Conservation (phyloP, 2,113 vertebrate genomes). For the Rhynchomys soricoides region DNA sequence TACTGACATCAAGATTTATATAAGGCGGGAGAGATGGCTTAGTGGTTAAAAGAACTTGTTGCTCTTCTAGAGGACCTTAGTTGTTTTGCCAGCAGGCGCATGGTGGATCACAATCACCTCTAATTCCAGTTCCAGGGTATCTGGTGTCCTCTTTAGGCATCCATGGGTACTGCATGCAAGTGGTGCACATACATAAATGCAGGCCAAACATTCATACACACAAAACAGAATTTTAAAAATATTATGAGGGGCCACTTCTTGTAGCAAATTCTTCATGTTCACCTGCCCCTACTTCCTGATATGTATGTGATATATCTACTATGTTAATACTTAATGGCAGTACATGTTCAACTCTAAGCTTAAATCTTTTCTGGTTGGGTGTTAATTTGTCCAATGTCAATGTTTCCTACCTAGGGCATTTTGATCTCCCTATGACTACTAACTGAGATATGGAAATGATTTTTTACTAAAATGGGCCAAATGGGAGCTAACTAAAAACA, state of each 20-base stretch:
- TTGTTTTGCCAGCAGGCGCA: neutral
- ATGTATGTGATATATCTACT: neutral
- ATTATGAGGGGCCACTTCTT: neutral
- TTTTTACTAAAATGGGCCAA: conserved; percentile 2
- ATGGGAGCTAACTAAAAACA: neutral
- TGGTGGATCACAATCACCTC: too few species aligned
- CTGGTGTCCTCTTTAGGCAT: neutral
- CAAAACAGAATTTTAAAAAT: neutral
- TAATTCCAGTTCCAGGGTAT: neutral
- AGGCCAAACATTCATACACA: neutral
- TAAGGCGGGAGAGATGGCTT: neutral
- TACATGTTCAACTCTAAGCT: neutral
- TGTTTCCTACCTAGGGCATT: neutral
- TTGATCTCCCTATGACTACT: neutral
- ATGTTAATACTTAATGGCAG: neutral
- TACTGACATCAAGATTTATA: neutral
- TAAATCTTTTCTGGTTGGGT: neutral
- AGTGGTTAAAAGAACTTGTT: neutral
- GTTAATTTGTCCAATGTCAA: neutral
- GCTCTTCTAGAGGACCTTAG: neutral
- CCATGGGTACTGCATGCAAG: neutral
- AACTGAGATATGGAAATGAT: neutral
- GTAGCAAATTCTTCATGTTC: neutral
- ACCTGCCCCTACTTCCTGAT: neutral
- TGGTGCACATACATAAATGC: too few species aligned